phyloP scores from a whole-genome alignment of 2,888 invertebrate species.

The Ochlodes sylvanus region DNA sequence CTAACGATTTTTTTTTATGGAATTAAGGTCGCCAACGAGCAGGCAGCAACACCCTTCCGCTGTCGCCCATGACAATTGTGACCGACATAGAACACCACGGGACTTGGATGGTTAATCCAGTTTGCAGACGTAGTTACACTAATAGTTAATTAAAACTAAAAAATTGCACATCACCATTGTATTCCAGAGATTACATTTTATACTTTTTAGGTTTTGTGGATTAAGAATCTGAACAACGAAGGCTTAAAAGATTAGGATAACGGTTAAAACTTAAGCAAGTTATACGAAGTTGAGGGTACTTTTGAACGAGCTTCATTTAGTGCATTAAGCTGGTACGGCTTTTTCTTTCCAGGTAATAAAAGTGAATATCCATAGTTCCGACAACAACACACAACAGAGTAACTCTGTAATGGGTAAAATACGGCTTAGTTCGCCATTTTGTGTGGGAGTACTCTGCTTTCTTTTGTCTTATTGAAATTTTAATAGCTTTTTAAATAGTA shows the following conservation, averaged over 20 bases:
- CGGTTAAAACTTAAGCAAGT: conserved; percentile 23
- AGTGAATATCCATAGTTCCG: conserved; percentile 29
- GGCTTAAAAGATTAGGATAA: conserved; percentile 24
- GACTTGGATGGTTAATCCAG: too few species aligned
- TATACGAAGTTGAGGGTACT: conserved; percentile 20
- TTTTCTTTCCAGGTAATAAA: conserved; percentile 25
- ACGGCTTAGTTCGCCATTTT: not conserved
- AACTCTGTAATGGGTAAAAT: not conserved
- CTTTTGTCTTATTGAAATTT: not conserved
- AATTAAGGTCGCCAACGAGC: too few species aligned
- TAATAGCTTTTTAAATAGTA: not conserved
- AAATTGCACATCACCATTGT: not conserved
- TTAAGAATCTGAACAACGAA: conserved; percentile 14
- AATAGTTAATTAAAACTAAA: too few species aligned
- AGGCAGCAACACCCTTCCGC: too few species aligned
- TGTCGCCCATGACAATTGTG: too few species aligned
- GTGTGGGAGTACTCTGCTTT: conserved; percentile 5
- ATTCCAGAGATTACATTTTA: too few species aligned
- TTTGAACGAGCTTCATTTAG: conserved; percentile 23
- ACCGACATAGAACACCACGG: too few species aligned
- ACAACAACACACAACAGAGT: conserved; percentile 2
- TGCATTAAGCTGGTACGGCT: conserved; percentile 13
- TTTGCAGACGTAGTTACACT: too few species aligned
- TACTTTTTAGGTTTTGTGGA: not conserved
- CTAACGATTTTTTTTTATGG: too few species aligned